These are phyloP conservation scores for Pimpla rufipes DNA, from an alignment of 2,888 invertebrate species.

Conservation along the genomic window DNA sequence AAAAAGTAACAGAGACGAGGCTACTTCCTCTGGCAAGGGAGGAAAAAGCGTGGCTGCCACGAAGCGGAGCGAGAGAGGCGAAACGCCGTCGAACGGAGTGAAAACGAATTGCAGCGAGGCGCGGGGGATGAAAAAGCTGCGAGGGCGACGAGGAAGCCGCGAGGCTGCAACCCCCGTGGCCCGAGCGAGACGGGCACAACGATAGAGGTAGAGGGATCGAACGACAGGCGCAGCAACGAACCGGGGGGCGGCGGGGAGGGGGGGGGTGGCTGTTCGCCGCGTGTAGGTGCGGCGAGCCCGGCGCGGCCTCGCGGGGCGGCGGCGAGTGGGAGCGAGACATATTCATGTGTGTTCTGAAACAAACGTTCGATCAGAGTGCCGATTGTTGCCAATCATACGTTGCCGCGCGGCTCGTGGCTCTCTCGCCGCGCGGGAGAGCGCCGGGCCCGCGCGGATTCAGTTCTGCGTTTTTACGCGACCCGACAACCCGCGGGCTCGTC, in stretches of 20 bases:
- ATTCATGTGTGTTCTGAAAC: slow-evolving; percentile 82
- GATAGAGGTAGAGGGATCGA: slow-evolving; percentile 48
- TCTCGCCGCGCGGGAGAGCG: slow-evolving; percentile 64
- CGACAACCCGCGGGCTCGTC: slow-evolving; percentile 75
- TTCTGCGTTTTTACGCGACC: slow-evolving; percentile 84
- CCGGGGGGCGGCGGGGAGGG: background rate
- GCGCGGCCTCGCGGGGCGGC: slow-evolving; percentile 1
- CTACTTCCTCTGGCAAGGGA: background rate
- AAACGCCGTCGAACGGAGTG: slow-evolving; percentile 55
- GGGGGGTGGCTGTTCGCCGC: background rate
- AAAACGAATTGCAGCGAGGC: slow-evolving; percentile 46
- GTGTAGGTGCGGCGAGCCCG: background rate
- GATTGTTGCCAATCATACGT: slow-evolving; percentile 85
- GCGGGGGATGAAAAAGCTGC: slow-evolving; percentile 36
- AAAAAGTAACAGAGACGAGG: slow-evolving; percentile 12
- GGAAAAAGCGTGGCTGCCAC: slow-evolving; percentile 24
- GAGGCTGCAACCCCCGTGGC: too few species aligned
- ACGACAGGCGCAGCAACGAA: slow-evolving; percentile 51
- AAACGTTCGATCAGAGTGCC: slow-evolving; percentile 85
- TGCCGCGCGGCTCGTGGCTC: slow-evolving; percentile 74
- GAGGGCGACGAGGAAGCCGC: slow-evolving; percentile 55
- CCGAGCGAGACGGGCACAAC: slow-evolving; percentile 40
- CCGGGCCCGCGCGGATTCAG: slow-evolving; percentile 81
- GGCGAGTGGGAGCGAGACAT: slow-evolving; percentile 49
- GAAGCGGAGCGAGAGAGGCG: slow-evolving; percentile 54